These are phyloP conservation scores for Serilophus lunatus DNA, from an alignment of 2,113 vertebrate species.

Conservation along the genomic window DNA sequence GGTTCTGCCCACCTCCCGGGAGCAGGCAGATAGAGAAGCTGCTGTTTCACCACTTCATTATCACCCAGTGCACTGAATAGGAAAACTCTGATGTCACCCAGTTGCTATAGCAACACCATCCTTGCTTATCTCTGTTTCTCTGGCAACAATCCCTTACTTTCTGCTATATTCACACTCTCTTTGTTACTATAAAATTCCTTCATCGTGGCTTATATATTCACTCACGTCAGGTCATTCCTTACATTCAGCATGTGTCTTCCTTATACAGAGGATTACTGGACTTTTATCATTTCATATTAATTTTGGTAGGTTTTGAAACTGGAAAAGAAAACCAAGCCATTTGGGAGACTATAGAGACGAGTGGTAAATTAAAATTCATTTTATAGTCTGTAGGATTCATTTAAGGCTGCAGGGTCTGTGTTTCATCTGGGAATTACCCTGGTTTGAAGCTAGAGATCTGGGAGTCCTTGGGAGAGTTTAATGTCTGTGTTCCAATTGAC, in stretches of 20 bases:
- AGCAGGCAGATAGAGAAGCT: background rate
- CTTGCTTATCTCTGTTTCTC: conserved; percentile 70
- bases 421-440: background rate
- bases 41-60: conserved; percentile 49
- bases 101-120: conserved; percentile 74
- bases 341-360: background rate
- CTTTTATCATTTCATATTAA: background rate
- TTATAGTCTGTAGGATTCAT: background rate
- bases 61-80: conserved; percentile 34
- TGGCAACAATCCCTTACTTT: conserved; percentile 68
- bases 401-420: background rate
- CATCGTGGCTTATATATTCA: conserved; percentile 44
- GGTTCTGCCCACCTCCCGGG: background rate
- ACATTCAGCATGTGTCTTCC: background rate
- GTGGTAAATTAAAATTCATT: background rate
- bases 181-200: conserved; percentile 61
- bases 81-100: conserved; percentile 36
- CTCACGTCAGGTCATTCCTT: background rate
- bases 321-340: background rate
- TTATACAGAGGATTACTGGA: background rate
- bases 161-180: conserved; percentile 43
- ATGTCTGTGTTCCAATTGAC: background rate
- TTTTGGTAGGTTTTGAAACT: conserved; percentile 6
- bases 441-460: background rate
- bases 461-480: background rate